Percentiles rank a stretch among this genome's conserved stretches.
Conservation (phyloP, 2,113 vertebrate genomes). For the Anhinga rufa region DNA sequence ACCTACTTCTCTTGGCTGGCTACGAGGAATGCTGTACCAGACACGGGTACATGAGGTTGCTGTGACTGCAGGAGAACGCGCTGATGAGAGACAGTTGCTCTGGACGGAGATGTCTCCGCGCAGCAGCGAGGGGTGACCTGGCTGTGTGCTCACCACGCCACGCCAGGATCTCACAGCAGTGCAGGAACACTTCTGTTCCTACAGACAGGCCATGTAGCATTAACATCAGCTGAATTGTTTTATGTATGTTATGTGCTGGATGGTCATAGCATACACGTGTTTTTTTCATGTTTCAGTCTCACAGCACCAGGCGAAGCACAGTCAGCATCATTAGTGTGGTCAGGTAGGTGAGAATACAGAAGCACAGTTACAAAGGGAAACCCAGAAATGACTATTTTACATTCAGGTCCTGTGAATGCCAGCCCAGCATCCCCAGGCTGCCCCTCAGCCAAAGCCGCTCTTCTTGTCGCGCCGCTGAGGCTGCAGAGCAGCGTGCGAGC, state of each 20-base stretch:
- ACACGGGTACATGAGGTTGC: background rate
- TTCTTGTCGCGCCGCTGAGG: background rate
- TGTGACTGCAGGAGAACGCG: background rate
- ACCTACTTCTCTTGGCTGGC: background rate
- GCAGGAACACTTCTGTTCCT: rapidly evolving
- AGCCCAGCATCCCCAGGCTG: background rate
- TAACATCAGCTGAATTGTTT: rapidly evolving
- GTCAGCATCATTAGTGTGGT: background rate
- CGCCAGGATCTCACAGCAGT: rapidly evolving
- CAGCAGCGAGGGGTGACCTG: background rate
- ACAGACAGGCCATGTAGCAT: background rate
- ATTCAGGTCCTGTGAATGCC: background rate
- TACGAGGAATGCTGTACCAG: rapidly evolving
- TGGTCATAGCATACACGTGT: background rate
- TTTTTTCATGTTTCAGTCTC: background rate
- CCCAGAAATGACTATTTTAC: background rate
- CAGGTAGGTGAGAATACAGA: background rate
- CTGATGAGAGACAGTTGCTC: background rate
- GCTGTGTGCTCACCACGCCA: rapidly evolving
- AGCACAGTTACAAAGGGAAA: background rate
- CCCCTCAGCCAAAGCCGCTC: background rate
- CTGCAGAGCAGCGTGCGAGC: background rate
- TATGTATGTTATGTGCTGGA: rapidly evolving
- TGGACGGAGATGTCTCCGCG: background rate
- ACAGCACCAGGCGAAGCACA: background rate